Evolutionary conservation across 2,113 vertebrate genomes (phyloP), one percentile per base, ranked within the genome.

Genomic region (Cervus canadensis): DNA sequence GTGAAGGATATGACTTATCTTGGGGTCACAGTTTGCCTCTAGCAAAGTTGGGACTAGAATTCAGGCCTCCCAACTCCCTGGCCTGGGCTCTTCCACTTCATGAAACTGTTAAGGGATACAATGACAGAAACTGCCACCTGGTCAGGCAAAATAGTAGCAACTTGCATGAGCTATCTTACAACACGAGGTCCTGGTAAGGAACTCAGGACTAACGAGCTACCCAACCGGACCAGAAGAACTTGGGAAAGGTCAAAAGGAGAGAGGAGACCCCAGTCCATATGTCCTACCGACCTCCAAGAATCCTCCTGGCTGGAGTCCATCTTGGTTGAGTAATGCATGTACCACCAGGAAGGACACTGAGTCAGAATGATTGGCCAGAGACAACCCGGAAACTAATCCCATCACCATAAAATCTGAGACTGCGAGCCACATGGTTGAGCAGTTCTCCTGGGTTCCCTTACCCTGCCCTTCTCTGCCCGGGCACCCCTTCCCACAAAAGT

Each of bases 171-270:
- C 36, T 43, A 26, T 25, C 40, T 43, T 26, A 76, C 40, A 76
- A 2, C 40, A 76, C 23, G 40, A 26, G 23, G 40, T 43, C 71
- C 71, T 43, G 36, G 40, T 15, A 43, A 76, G 40, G 36, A 43
- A 43, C 40, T 76, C 71, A 76, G 40, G 25, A 76, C 71, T 43
- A 43, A 76, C 6, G 19, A 76, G 40, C 40, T 26, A 43, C 40
- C 71, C 12, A 13, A 76, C 12, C 1, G 0, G 71, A 76, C 12
- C 0, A 0, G 71, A 76, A 76, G 40, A 43, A 43, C 23, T 14
- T 76, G 40, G 71, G 40, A 76, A 6, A 76, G 71, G 71, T 25
- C 71, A 76, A 43, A 43, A 26, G 40, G 71, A 26, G 36, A 76
- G 71, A 76, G 40, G 23, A 26, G 36, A 76, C 71, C 71, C 71